Conservation (phyloP, 2,797 vertebrate genomes). For the Paguma larvata region DNA sequence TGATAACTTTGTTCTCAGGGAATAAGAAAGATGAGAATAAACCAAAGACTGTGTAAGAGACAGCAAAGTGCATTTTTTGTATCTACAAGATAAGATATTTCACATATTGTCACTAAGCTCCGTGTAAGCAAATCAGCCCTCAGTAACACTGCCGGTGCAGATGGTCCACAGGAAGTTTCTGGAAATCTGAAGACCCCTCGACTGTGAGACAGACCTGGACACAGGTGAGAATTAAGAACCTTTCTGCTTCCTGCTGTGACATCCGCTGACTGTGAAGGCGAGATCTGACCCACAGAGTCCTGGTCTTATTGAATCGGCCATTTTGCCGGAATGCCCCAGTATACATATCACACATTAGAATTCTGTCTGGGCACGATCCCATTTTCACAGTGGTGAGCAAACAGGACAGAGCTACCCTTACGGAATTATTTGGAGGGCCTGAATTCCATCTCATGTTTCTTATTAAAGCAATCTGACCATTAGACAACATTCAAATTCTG, state of each 20-base stretch:
- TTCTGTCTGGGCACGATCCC: fast-evolving
- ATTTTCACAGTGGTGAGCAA: not conserved
- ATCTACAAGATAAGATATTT: not conserved
- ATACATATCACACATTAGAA: fast-evolving
- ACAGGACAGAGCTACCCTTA: not conserved
- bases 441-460: not conserved
- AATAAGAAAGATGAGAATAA: not conserved
- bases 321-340: not conserved
- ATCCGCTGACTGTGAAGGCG: not conserved
- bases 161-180: not conserved
- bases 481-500: not conserved
- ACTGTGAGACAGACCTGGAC: not conserved
- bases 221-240: too few species aligned
- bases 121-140: not conserved
- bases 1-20: not conserved
- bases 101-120: too few species aligned
- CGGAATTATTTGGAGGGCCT: not conserved
- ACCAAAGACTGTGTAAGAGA: not conserved
- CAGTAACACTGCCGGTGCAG: not conserved
- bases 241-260: not conserved
- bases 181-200: not conserved
- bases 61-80: not conserved
- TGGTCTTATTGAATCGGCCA: not conserved
- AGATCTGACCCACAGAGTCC: not conserved
- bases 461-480: not conserved